Percentiles rank a stretch among this genome's conserved stretches.
These are phyloP conservation scores for Drosophila nigromelanica DNA, from an alignment of 1,140 invertebrate species.

Conservation along the genomic window DNA sequence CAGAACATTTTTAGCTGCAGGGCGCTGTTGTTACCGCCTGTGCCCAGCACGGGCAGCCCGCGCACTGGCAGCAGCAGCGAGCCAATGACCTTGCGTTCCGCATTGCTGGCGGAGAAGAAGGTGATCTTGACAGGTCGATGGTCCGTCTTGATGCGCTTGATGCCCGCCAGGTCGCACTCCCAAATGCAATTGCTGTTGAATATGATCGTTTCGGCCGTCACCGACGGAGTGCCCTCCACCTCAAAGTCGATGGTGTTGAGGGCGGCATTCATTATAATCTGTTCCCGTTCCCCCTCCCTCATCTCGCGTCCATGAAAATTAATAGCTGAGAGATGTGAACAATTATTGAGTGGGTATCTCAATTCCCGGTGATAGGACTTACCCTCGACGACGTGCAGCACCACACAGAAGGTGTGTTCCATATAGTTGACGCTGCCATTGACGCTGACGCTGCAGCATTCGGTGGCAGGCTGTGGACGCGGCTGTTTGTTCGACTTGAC, in stretches of 20 bases:
- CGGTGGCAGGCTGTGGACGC: constrained; percentile 19
- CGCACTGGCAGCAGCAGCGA: constrained; percentile 65
- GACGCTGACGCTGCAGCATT: constrained; percentile 28
- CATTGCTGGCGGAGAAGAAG: constrained; percentile 37
- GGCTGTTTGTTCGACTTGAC: constrained; percentile 33
- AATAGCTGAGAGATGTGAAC: constrained; percentile 40
- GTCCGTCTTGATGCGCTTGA: constrained; percentile 76
- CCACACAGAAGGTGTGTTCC: constrained; percentile 65
- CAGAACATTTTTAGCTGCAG: constrained; percentile 65
- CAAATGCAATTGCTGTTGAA: constrained; percentile 81
- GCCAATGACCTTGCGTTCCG: constrained; percentile 54
- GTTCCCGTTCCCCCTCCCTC: constrained; percentile 49
- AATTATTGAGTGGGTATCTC: neutral
- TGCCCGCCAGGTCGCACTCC: constrained; percentile 70
- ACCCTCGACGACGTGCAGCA: constrained; percentile 76
- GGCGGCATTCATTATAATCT: constrained; percentile 63
- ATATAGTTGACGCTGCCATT: constrained; percentile 26
- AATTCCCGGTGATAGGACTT: neutral
- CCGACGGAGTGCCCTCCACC: constrained; percentile 60
- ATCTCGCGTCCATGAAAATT: constrained; percentile 58
- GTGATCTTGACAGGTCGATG: constrained; percentile 72
- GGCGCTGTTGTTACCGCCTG: constrained; percentile 31
- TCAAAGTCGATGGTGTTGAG: constrained; percentile 76
- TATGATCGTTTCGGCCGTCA: constrained; percentile 50
- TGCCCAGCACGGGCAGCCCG: constrained; percentile 56